These are phyloP conservation scores for Girardinichthys multiradiatus DNA, from an alignment of 2,113 vertebrate species.

Conservation along the genomic window DNA sequence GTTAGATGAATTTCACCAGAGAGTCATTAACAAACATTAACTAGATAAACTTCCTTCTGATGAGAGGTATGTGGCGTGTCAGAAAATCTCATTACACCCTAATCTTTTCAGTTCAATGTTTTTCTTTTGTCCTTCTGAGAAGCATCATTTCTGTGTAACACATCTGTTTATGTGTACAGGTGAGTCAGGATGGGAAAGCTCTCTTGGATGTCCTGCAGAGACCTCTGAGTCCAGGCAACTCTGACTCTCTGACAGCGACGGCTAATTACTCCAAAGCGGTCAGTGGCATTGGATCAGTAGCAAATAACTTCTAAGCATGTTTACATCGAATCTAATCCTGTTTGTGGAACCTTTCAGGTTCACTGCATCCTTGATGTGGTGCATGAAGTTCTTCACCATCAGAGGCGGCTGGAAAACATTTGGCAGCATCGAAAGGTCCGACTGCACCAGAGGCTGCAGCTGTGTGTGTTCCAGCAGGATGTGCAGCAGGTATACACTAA, in stretches of 20 bases:
- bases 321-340: rapidly evolving
- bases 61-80: no score
- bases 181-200: slow-evolving; percentile 97
- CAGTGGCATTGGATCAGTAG: slow-evolving; percentile 14
- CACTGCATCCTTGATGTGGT: slow-evolving; percentile 97
- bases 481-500: slow-evolving; percentile 90
- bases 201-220: slow-evolving; percentile 95
- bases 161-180: slow-evolving; percentile 76
- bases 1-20: no score
- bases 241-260: slow-evolving; percentile 95
- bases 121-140: no score
- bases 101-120: no score
- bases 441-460: slow-evolving; percentile 95
- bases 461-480: slow-evolving; percentile 98
- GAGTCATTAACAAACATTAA: no score
- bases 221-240: slow-evolving; percentile 93
- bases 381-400: slow-evolving; percentile 95
- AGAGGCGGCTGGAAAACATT: slow-evolving; percentile 93
- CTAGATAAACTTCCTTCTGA: no score
- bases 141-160: no score
- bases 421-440: slow-evolving; percentile 98
- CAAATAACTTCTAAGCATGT: no score
- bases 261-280: slow-evolving; percentile 98
- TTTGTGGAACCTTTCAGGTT: slow-evolving; percentile 58
- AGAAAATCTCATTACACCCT: no score